Percentiles rank a stretch among this genome's conserved stretches.
These are phyloP conservation scores for Selenia dentaria DNA, from an alignment of 2,888 invertebrate genomes.

Conservation along the genomic window DNA sequence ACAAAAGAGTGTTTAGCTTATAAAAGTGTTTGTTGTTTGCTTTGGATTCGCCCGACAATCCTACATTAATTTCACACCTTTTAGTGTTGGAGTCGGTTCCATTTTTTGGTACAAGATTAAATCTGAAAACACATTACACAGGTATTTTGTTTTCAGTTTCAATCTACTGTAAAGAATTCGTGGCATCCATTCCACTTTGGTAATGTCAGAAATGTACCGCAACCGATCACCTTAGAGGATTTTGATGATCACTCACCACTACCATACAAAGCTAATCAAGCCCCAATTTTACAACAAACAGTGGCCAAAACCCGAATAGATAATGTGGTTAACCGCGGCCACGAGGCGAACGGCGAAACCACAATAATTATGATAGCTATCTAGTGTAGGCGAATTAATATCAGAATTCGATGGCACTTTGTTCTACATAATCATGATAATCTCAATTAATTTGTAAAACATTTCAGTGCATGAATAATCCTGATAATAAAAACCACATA, in stretches of 20 bases:
- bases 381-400: slow-evolving; percentile 8
- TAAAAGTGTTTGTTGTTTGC: too few relatives aligned
- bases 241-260: slow-evolving; percentile 2
- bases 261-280: neutral
- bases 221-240: neutral
- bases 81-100: too few relatives aligned
- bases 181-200: neutral
- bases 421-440: neutral
- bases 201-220: neutral
- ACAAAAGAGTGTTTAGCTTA: too few relatives aligned
- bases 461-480: neutral
- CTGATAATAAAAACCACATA: too few relatives aligned
- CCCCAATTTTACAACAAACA: slow-evolving; percentile 9
- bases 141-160: too few relatives aligned
- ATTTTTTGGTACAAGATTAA: too few relatives aligned
- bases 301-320: slow-evolving; percentile 36
- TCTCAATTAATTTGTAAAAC: neutral
- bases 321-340: slow-evolving; percentile 43
- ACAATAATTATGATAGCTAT: slow-evolving; percentile 9
- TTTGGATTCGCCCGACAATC: too few relatives aligned
- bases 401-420: neutral
- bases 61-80: too few relatives aligned
- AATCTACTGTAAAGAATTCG: too few relatives aligned
- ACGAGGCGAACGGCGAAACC: slow-evolving; percentile 20
- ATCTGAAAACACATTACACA: too few relatives aligned